Evolutionary conservation across 2,888 invertebrate genomes (phyloP).

Genomic region (Melanchra persicariae): DNA sequence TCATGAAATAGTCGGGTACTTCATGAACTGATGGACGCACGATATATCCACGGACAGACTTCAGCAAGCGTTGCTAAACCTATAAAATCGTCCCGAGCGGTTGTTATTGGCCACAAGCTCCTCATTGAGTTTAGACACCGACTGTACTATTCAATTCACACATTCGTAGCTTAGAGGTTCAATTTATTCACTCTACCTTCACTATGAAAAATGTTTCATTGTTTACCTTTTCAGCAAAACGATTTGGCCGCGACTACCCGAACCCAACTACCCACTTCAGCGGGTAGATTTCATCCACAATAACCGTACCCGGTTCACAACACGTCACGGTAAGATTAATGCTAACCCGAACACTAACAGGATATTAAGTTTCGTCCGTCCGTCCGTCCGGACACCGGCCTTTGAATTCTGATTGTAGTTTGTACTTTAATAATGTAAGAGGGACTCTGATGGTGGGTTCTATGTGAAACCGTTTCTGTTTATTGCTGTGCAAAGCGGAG

Average conservation of each 20-base stretch:
- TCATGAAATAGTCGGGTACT: no score
- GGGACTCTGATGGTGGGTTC: slow-evolving; percentile 52
- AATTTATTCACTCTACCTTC: not conserved
- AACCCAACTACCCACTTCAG: slow-evolving; percentile 47
- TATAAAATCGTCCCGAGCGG: no score
- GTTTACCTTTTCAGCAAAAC: slow-evolving; percentile 45
- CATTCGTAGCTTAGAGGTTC: not conserved
- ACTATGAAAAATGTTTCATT: slow-evolving; percentile 17
- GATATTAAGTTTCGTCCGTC: slow-evolving; percentile 71
- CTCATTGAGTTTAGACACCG: no score
- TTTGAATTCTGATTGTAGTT: slow-evolving; percentile 66
- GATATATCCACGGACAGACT: no score
- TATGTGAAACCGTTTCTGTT: slow-evolving; percentile 36
- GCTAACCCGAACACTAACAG: slow-evolving; percentile 70
- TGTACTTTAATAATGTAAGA: slow-evolving; percentile 64
- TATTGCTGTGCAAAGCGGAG: slow-evolving; percentile 35
- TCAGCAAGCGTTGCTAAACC: no score
- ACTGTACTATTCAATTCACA: no score
- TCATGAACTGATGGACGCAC: no score
- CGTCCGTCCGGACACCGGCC: slow-evolving; percentile 53
- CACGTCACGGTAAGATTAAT: slow-evolving; percentile 70
- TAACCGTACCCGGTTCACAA: slow-evolving; percentile 54
- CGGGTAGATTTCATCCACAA: slow-evolving; percentile 57
- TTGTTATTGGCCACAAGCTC: no score
- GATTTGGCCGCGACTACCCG: slow-evolving; percentile 31